phyloP scores from a whole-genome alignment of 2,888 invertebrate genomes.

The Chironomus tentans region DNA sequence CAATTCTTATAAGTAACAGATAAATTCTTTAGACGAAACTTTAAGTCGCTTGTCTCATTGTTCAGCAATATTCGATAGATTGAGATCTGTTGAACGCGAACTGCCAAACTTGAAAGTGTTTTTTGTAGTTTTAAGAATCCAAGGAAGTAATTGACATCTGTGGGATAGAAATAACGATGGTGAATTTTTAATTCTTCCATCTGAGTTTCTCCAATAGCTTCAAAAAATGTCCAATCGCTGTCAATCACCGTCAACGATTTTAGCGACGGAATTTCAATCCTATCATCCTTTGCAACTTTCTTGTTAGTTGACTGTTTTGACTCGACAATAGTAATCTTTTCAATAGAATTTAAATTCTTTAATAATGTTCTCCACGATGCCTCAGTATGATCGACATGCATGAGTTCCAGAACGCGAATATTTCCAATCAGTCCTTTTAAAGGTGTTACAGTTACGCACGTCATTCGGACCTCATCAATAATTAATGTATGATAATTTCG shows the following conservation, averaged over 20 bases:
- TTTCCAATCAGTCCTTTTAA: no score
- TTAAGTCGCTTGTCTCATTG: not conserved
- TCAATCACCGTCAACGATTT: not conserved
- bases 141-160: no score
- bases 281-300: no score
- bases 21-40: not conserved
- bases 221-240: not conserved
- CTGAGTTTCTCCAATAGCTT: not conserved
- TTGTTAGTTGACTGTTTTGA: no score
- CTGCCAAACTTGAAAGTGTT: not conserved
- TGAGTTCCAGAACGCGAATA: no score
- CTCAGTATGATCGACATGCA: no score
- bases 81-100: not conserved
- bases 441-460: not conserved
- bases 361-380: no score
- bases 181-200: not conserved
- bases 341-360: no score
- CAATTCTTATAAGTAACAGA: not conserved
- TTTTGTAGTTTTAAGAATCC: not conserved
- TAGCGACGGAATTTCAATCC: not conserved
- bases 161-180: not conserved
- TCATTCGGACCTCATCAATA: not conserved
- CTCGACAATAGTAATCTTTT: no score
- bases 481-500: not conserved
- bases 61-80: not conserved